These are phyloP conservation scores for Eupithecia subfuscata DNA, from an alignment of 2,888 invertebrate genomes.

Conservation along the genomic window DNA sequence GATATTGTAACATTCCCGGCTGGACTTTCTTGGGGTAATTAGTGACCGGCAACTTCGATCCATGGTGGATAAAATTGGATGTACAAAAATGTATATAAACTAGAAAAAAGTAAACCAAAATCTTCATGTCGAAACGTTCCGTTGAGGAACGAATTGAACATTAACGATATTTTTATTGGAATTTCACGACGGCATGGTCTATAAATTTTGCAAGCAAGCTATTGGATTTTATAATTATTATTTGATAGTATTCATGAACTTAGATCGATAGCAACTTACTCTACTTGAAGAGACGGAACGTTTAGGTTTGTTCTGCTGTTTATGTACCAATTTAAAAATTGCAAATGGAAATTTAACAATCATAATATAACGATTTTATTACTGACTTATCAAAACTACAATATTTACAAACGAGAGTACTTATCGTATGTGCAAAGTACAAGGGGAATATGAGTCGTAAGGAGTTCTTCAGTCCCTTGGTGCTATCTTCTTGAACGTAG, in stretches of 20 bases:
- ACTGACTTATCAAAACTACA: neutral
- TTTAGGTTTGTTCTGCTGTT: neutral
- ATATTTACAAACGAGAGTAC: neutral
- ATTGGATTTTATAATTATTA: conserved; percentile 47
- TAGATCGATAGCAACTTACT: neutral
- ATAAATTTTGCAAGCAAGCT: conserved; percentile 47
- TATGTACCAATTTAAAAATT: neutral
- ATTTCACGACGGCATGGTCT: conserved; percentile 41
- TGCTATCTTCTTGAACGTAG: conserved; percentile 91
- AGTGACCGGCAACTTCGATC: conserved; percentile 37
- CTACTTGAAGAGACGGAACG: neutral
- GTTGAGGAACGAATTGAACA: conserved; percentile 27
- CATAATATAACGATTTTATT: neutral
- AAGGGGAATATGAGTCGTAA: conserved; percentile 7
- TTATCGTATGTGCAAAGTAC: conserved; percentile 1
- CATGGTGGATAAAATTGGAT: conserved; percentile 29
- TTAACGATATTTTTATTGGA: conserved; percentile 49
- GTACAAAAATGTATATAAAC: conserved; percentile 33
- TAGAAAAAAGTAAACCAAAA: conserved; percentile 33
- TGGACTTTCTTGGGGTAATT: conserved; percentile 53
- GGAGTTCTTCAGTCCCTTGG: conserved; percentile 64
- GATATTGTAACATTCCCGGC: conserved; percentile 46
- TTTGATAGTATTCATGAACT: conserved; percentile 12
- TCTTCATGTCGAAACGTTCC: conserved; percentile 35
- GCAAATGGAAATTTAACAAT: neutral